These are phyloP conservation scores for Luidia sarsii DNA, from an alignment of 53 echinoderm and acorn worm genomes.

Conservation along the genomic window DNA sequence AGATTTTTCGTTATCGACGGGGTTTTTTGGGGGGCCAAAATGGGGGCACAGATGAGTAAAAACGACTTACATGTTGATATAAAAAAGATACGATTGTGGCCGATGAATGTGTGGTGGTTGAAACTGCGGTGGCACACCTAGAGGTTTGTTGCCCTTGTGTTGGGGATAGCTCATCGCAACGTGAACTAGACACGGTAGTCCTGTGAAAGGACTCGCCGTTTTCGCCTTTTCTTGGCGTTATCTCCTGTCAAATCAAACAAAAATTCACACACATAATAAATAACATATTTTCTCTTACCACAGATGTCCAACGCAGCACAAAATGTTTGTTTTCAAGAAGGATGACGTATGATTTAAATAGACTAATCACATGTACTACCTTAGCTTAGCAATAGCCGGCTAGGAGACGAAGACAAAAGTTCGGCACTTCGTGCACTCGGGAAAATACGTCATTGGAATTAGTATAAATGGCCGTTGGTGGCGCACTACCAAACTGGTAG, in stretches of 20 bases:
- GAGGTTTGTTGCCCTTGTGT: constrained; percentile 64
- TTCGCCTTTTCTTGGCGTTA: constrained; percentile 78
- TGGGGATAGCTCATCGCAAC: constrained; percentile 96
- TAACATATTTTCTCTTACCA: constrained; percentile 48
- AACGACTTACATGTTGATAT: not conserved
- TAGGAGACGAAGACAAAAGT: constrained; percentile 68
- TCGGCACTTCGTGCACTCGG: constrained; percentile 57
- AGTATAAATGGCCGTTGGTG: constrained; percentile 6
- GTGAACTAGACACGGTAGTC: constrained; percentile 86
- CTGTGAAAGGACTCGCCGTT: constrained; percentile 92
- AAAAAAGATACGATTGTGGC: constrained; percentile 51
- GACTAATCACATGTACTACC: constrained; percentile 53
- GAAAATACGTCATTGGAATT: constrained; percentile 45
- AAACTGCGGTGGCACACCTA: constrained; percentile 75
- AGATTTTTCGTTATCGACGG: too few species aligned
- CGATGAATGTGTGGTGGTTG: constrained; percentile 7
- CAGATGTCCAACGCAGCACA: constrained; percentile 1
- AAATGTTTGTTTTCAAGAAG: constrained; percentile 33
- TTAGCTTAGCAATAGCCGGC: constrained; percentile 51
- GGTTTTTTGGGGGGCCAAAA: too few species aligned
- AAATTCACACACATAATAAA: constrained; percentile 48
- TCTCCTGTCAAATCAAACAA: constrained; percentile 73
- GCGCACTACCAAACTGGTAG: too few species aligned
- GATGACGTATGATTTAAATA: constrained; percentile 54
- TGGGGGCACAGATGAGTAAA: not conserved